These are phyloP conservation scores for Alouatta palliata DNA, from an alignment of 2,113 vertebrate genomes.

Conservation along the genomic window DNA sequence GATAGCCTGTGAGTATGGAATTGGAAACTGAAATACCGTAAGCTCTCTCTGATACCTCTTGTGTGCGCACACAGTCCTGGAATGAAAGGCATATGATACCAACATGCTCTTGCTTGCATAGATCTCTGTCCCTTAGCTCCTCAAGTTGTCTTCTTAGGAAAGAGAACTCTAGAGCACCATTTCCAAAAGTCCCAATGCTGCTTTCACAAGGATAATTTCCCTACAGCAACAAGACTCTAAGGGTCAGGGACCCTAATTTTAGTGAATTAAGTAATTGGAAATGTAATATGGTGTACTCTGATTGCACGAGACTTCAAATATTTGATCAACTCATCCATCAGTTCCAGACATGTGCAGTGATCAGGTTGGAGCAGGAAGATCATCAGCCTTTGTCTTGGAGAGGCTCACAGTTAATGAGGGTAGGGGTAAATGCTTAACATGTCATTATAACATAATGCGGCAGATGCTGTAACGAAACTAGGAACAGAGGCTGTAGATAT, in stretches of 20 bases:
- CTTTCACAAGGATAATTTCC: conserved; percentile 47
- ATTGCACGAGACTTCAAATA: not conserved
- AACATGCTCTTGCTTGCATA: not conserved
- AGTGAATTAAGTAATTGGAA: not conserved
- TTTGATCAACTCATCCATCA: not conserved
- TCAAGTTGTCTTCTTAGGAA: not conserved
- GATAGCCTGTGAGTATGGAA: not conserved
- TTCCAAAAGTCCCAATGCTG: not conserved
- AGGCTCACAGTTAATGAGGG: not conserved
- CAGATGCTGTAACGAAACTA: not conserved
- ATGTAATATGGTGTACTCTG: not conserved
- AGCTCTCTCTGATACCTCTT: not conserved
- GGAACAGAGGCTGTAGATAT: not conserved
- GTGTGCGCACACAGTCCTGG: not conserved
- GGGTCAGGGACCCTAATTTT: not conserved
- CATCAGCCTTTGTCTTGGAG: not conserved
- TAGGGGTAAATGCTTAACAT: not conserved
- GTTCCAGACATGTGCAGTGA: not conserved
- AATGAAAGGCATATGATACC: too few species aligned
- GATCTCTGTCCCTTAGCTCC: not conserved
- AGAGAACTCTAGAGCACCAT: not conserved
- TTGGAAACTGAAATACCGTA: not conserved
- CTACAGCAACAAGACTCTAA: not conserved
- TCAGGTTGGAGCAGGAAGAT: not conserved
- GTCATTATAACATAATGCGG: not conserved